Conservation (phyloP, 2,797 vertebrate species). For the Smutsia temminckii region DNA sequence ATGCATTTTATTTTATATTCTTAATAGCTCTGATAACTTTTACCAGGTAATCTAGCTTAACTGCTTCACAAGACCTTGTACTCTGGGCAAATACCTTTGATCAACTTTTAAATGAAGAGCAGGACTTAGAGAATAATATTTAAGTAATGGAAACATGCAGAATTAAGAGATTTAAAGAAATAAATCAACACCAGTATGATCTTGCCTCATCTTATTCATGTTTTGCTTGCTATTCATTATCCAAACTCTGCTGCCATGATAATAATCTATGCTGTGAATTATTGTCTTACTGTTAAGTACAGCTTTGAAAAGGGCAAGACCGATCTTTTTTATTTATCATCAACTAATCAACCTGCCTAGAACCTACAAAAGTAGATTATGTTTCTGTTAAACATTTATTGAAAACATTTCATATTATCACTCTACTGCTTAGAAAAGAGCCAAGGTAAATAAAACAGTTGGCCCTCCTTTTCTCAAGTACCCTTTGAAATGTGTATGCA, state of each 20-base stretch:
- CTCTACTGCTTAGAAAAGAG: not conserved
- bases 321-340: slow-evolving; percentile 49
- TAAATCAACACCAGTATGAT: not conserved
- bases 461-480: not conserved
- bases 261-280: slow-evolving; percentile 59
- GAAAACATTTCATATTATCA: slow-evolving; percentile 29
- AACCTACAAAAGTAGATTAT: slow-evolving; percentile 50
- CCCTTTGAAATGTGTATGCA: not conserved
- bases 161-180: slow-evolving; percentile 4
- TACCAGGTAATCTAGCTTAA: not conserved
- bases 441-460: not conserved
- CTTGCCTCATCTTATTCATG: not conserved
- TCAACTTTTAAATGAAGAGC: not conserved
- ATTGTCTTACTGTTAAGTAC: slow-evolving; percentile 56
- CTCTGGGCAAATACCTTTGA: not conserved
- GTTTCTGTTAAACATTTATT: slow-evolving; percentile 47
- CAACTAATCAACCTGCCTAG: slow-evolving; percentile 25
- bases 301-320: slow-evolving; percentile 20
- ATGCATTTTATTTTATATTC: not conserved
- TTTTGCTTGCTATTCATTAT: slow-evolving; percentile 36
- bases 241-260: not conserved
- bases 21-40: not conserved
- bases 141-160: not conserved
- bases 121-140: not conserved
- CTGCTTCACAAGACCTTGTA: not conserved